Conservation (phyloP, 2,797 vertebrate genomes). For the Periparus ater region DNA sequence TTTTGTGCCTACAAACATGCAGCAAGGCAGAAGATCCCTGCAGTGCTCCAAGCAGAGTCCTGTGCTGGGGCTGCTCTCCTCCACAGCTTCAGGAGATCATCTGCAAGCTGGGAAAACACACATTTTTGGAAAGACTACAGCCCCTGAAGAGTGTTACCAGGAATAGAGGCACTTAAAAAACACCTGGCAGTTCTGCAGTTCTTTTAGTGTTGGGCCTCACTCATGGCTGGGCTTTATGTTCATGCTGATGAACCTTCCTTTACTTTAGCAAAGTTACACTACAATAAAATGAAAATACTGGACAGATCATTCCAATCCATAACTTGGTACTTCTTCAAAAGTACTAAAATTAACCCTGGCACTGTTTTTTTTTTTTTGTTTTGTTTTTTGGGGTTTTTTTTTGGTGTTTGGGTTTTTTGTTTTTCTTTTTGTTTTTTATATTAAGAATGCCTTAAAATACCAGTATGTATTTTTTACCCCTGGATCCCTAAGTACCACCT, state of each 20-base stretch:
- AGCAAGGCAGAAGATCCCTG: background rate
- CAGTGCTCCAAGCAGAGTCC: background rate
- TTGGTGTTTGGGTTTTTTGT: too few relatives aligned
- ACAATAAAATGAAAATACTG: background rate
- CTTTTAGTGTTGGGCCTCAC: background rate
- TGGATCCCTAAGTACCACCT: background rate
- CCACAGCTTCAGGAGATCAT: background rate
- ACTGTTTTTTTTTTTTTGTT: too few relatives aligned
- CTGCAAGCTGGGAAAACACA: background rate
- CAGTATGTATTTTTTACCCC: background rate
- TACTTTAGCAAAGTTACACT: background rate
- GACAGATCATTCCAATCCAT: background rate
- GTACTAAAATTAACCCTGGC: background rate
- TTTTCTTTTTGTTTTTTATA: background rate
- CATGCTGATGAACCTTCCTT: background rate
- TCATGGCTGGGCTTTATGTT: background rate
- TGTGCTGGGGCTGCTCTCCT: background rate
- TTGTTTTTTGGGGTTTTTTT: too few relatives aligned
- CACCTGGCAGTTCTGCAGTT: background rate
- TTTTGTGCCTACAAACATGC: background rate
- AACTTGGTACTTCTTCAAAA: background rate
- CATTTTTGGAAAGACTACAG: background rate
- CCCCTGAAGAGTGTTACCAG: background rate
- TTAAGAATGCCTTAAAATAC: background rate
- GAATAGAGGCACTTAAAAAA: background rate